Evolutionary conservation across 2,888 invertebrate genomes (phyloP).

Genomic region (Conops quadrifasciatus): DNA sequence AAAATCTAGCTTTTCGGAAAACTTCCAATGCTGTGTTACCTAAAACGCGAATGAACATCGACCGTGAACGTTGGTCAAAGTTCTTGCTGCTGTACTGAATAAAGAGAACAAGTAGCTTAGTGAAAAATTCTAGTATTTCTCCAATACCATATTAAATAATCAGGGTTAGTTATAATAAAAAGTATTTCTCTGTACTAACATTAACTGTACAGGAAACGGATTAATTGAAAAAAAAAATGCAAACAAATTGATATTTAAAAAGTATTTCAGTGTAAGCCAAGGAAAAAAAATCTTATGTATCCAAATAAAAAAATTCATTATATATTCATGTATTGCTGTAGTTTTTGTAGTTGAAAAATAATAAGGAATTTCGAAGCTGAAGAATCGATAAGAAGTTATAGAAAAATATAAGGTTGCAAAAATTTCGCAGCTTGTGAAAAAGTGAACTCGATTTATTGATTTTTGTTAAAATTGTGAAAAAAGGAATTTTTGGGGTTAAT

Average conservation of each 20-base stretch:
- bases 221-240: not conserved
- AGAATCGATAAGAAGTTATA: too few relatives aligned
- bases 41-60: slow-evolving; percentile 64
- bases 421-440: not conserved
- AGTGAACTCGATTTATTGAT: slow-evolving; percentile 11
- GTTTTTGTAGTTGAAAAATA: not conserved
- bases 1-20: slow-evolving; percentile 54
- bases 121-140: slow-evolving; percentile 25
- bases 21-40: slow-evolving; percentile 54
- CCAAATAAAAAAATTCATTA: not conserved
- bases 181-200: not conserved
- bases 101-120: slow-evolving; percentile 45
- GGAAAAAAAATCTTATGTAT: not conserved
- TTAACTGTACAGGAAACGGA: not conserved
- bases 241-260: slow-evolving; percentile 11
- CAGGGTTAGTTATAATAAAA: slow-evolving; percentile 2
- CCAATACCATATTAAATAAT: not conserved
- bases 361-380: too few relatives aligned
- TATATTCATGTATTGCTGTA: too few relatives aligned
- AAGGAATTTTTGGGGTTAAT: too few relatives aligned
- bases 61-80: slow-evolving; percentile 63
- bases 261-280: not conserved
- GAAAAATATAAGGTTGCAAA: too few relatives aligned
- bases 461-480: slow-evolving; percentile 1
- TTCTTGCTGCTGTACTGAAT: slow-evolving; percentile 55